Percentiles rank a stretch among this genome's conserved stretches.
Conservation (phyloP, 2,888 invertebrate genomes). For the Lamellibrachia satsuma region DNA sequence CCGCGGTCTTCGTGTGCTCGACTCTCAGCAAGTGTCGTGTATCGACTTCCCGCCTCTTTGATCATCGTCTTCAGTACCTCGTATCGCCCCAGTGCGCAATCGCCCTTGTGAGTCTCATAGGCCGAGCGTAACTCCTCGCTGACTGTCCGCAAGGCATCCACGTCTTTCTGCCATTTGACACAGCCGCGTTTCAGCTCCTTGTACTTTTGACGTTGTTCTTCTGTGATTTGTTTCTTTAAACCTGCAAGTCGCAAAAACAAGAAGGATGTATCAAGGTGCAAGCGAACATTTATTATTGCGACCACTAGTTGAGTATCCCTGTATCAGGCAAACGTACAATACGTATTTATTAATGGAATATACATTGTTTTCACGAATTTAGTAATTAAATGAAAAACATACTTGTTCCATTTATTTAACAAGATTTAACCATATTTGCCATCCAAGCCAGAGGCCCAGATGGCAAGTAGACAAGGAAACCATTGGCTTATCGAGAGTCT, state of each 20-base stretch:
- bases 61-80: constrained; percentile 41
- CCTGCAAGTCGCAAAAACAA: not conserved
- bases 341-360: not conserved
- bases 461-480: too few relatives aligned
- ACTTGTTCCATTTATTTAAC: not conserved
- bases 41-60: constrained; percentile 33
- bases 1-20: not conserved
- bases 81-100: constrained; percentile 39
- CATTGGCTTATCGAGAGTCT: too few relatives aligned
- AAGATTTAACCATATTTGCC: not conserved
- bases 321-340: not conserved
- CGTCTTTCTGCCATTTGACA: not conserved
- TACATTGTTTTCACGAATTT: not conserved
- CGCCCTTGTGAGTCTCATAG: constrained; percentile 33
- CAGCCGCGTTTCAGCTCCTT: not conserved
- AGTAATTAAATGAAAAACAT: not conserved
- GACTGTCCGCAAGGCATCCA: not conserved
- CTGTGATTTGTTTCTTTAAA: not conserved
- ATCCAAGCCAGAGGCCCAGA: too few relatives aligned
- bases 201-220: not conserved
- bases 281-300: not conserved
- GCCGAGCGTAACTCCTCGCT: not conserved
- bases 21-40: constrained; percentile 3
- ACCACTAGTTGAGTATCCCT: too few relatives aligned
- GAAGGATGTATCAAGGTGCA: not conserved